Base-by-base conservation (phyloP, 2,797 vertebrate species). In the Molossus molossus region DNA sequence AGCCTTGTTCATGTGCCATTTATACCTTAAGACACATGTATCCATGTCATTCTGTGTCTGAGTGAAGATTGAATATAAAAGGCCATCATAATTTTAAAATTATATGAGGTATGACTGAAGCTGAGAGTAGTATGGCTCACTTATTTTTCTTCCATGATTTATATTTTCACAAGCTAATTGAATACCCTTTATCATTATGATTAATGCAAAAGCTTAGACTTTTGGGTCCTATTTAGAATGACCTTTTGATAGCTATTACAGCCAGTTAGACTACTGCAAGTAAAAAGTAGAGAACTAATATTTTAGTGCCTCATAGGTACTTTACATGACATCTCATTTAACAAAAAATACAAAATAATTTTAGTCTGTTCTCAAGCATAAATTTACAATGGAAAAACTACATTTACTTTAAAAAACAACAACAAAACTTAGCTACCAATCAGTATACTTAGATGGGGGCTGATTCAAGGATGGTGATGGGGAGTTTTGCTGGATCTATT, bases 101-200 rank as follows among this genome's bases (percentile, higher is more conserved):
- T 79, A 48, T 3, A 10, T 45, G 45, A 79, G 45, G 29, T 40
- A 21, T 90, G 37, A 60, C 60, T 57, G 3, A 90, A 87, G 81
- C 82, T 21, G 6, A 29, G 50, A 55, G 10, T 64, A 27, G 5
- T 58, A 5, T 82, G 72, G 37, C 37, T 93, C 64, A 60, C 45
- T 91, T 91, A 72, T 45, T 87, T 91, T 58, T 92, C 72, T 87
- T 14, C 76, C 72, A 3, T 83, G 58, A 73, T 72, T 85, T 84
- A 17, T 76, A 17, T n/a, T 72, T 92, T 82, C 27, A 57, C 40
- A 73, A 87, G 48, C 8, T 83, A 73, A 48, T 57, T 79, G 80
- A 75, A 29, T 81, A 55, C 0, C 21, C 29, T 33, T 92, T 58
- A 72, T 86, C 29, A 12, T 79, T 14, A 33, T 50, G 33, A 33